Percentiles rank a stretch among this genome's conserved stretches.
These are phyloP conservation scores for Trinectes maculatus DNA, from an alignment of 2,113 vertebrate species.

Conservation along the genomic window DNA sequence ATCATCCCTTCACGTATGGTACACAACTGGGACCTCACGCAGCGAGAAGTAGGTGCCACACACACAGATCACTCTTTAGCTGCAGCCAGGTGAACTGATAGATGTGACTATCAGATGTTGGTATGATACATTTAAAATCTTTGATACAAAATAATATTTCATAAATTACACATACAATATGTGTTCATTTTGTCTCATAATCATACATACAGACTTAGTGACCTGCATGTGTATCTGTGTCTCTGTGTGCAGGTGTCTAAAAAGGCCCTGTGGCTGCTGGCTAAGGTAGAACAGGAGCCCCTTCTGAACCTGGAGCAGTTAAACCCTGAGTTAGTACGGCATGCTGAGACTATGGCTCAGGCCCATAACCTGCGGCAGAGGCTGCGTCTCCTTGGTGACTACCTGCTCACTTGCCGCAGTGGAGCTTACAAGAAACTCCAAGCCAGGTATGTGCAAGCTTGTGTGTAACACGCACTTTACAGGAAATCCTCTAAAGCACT, in stretches of 20 bases:
- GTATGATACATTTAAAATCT: background rate
- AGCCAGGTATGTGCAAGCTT: constrained; percentile 61
- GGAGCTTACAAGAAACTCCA: constrained; percentile 85
- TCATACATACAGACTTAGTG: too few relatives aligned
- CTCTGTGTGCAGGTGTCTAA: constrained; percentile 83
- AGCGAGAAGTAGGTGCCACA: constrained; percentile 81
- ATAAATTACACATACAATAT: too few relatives aligned
- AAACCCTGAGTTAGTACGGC: constrained; percentile 87
- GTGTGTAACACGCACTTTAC: background rate
- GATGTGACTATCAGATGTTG: too few relatives aligned
- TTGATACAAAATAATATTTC: background rate
- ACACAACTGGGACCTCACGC: constrained; percentile 94
- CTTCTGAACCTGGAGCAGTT: constrained; percentile 89
- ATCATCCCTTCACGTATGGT: constrained; percentile 94
- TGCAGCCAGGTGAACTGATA: too few relatives aligned
- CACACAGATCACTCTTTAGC: too few relatives aligned
- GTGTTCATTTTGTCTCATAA: background rate
- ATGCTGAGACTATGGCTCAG: constrained; percentile 85
- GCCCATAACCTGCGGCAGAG: constrained; percentile 82
- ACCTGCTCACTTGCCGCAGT: constrained; percentile 90
- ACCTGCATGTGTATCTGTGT: background rate
- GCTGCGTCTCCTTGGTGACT: constrained; percentile 93
- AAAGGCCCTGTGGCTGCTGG: constrained; percentile 86
- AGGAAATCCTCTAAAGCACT: background rate
- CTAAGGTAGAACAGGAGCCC: constrained; percentile 86